Conservation (phyloP, 2,113 vertebrate species). For the Phodopus roborovskii region DNA sequence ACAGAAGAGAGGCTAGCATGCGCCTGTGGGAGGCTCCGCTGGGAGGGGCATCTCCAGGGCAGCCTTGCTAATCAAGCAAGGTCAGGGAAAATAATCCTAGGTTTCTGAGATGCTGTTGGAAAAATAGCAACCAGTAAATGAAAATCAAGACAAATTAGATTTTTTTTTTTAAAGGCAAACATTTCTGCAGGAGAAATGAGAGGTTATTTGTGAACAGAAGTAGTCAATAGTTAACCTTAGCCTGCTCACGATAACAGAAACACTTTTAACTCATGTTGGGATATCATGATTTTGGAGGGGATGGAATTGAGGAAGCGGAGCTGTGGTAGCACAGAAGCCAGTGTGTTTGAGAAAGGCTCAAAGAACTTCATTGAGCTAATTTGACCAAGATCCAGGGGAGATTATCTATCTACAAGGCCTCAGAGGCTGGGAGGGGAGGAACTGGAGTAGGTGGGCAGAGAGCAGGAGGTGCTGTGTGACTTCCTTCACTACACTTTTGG, state of each 20-base stretch:
- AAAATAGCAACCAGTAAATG: not conserved
- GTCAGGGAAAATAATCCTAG: not conserved
- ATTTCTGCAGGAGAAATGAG: not conserved
- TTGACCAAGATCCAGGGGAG: not conserved
- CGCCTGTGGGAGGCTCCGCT: fast-evolving
- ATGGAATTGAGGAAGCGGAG: not conserved
- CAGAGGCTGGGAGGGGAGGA: not conserved
- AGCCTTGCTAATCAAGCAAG: not conserved
- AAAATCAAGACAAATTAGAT: not conserved
- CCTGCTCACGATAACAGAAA: not conserved
- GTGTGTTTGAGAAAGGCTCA: not conserved
- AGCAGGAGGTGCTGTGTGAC: not conserved
- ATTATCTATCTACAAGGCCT: not conserved
- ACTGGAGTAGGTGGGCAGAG: not conserved
- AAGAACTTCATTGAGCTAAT: not conserved
- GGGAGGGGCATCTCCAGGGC: not conserved
- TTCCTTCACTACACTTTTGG: not conserved
- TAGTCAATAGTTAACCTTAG: not conserved
- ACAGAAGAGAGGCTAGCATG: not conserved
- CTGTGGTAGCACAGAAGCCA: not conserved
- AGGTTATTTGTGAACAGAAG: not conserved
- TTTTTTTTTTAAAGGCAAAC: not conserved
- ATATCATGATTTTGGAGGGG: not conserved
- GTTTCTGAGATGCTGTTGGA: not conserved
- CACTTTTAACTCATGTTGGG: not conserved